Conservation (phyloP, 2,888 invertebrate genomes). For the Leptopilina drosophilae region DNA sequence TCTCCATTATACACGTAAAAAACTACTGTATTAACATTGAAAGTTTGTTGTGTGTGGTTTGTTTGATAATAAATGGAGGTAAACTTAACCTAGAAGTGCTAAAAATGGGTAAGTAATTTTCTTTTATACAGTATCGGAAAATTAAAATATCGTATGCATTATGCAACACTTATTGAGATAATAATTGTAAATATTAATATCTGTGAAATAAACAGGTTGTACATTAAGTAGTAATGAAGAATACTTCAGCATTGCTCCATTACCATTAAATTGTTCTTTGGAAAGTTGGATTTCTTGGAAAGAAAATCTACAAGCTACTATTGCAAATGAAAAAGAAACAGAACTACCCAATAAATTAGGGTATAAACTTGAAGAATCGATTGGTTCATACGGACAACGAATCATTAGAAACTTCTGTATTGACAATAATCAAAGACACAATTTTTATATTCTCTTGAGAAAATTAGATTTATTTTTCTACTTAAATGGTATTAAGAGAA, state of each 20-base stretch:
- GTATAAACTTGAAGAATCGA: not conserved
- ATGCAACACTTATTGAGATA: not conserved
- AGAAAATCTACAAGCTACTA: not conserved
- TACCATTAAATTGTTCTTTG: not conserved
- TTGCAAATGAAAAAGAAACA: not conserved
- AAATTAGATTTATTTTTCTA: slow-evolving; percentile 35
- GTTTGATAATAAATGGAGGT: no score
- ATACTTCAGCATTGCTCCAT: not conserved
- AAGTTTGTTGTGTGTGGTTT: no score
- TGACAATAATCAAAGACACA: not conserved
- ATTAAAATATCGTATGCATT: no score
- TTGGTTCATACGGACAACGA: not conserved
- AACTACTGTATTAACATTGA: no score
- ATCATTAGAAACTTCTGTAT: not conserved
- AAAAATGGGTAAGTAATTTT: no score
- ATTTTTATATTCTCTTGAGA: not conserved
- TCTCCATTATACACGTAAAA: no score
- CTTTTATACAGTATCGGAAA: no score
- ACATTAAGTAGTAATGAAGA: not conserved
- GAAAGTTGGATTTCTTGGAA: slow-evolving; percentile 2
- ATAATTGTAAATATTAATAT: not conserved
- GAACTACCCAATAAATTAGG: not conserved
- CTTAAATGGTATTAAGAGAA: not conserved
- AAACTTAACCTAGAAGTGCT: no score
- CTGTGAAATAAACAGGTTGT: not conserved